Conservation (phyloP, 2,888 invertebrate genomes). For the Deladenus siricidicola region DNA sequence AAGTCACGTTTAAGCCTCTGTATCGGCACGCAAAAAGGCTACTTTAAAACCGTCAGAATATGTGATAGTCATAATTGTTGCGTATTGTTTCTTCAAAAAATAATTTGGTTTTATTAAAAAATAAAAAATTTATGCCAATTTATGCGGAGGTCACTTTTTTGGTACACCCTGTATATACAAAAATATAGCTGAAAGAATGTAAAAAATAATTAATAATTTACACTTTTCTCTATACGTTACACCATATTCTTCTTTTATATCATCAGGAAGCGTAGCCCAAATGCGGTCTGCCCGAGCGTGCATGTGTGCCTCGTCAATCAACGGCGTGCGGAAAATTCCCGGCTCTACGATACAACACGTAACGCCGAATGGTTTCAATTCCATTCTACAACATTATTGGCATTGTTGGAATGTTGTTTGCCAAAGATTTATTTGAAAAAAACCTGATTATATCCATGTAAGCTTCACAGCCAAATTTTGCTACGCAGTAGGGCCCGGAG, state of each 20-base stretch:
- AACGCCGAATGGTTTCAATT: constrained; percentile 36
- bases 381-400: constrained; percentile 28
- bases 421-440: neutral
- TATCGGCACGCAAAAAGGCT: no score
- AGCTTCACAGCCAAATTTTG: constrained; percentile 42
- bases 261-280: constrained; percentile 32
- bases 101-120: no score
- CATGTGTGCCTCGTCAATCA: constrained; percentile 34
- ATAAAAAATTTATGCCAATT: no score
- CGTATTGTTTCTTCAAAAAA: no score
- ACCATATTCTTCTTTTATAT: constrained; percentile 35
- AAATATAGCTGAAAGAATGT: no score
- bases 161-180: no score
- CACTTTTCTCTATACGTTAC: constrained; percentile 41
- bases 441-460: constrained; percentile 44
- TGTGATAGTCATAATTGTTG: no score
- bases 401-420: neutral
- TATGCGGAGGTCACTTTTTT: no score
- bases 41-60: no score
- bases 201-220: no score
- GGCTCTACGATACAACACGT: constrained; percentile 40
- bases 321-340: constrained; percentile 36
- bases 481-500: constrained; percentile 36
- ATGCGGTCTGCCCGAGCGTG: constrained; percentile 32
- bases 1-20: no score